Base-by-base conservation (phyloP, 2,113 vertebrate genomes). In the Sander vitreus region DNA sequence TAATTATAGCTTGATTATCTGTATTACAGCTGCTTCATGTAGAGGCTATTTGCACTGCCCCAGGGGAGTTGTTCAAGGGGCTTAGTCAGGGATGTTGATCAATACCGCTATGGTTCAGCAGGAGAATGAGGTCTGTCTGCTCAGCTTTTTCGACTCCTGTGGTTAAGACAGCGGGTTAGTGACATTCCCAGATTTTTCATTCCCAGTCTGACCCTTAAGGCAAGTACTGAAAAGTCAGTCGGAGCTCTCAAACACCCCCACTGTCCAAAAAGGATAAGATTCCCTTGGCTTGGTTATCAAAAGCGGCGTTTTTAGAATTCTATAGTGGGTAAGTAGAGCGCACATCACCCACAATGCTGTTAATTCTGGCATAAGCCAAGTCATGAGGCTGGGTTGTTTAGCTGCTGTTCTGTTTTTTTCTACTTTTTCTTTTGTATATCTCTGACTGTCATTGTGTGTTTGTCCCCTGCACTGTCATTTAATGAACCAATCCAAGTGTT, bases 341-440 rank as follows among this genome's bases (percentile, higher is more conserved):
- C 43, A 66, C 55, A 6, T 87, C 45, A 16, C 62, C 84, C 73
- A 66, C 71, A 25, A 50, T 39, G 45, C n/a, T 75, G 72, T 74
- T 84, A 51, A 76, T 80, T 90, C 27, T 69, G 76, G 64, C 76
- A 39, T 82, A 81, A 86, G 74, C 71, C 67, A 50, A 70, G 76
- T 81, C 84, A 83, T 76, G 73, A 45, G 81, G 72, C 59, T 3
- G 9, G 19, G 51, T 65, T 48, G 6, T 23, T 54, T 12, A 59
- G 53, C 36, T 16, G 66, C 48, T 36, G 58, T 48, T 48, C 25
- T 57, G 30, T 48, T 36, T 14, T 77, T 15, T 1, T 21, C 21
- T 15, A 23, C 9, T 33, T 9, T 23, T 4, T 53, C 33, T 6
- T 33, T 33, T 33, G 33, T 33, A 33, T 33, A 6, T 30, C 30